Evolutionary conservation across 2,797 vertebrate genomes (phyloP), one percentile per base, ranked within the genome.

Genomic region (Chromobotia macracanthus): DNA sequence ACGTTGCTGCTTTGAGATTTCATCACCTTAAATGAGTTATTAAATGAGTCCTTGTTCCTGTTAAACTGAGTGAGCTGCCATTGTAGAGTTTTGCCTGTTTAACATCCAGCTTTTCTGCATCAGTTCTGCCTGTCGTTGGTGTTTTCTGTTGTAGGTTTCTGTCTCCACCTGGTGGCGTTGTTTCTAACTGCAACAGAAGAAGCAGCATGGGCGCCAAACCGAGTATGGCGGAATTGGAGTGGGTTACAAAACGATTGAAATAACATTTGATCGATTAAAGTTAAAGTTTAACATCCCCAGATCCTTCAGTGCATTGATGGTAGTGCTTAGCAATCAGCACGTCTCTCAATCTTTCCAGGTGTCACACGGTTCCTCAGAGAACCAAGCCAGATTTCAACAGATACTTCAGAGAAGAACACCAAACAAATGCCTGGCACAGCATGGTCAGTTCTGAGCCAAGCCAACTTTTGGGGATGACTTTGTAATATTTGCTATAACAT

Each of bases 331-430:
- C 25, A 28, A 6, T 28, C 8, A 16, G 21, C 35, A 19, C 16
- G 18, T 79, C 0, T 65, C 38, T 74, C 25, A 66, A 0, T 31
- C 31, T 31, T 3, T 31, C 81, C 87, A 84, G 80, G 82, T 64
- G 38, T 67, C 63, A n/a, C 25, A n/a, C 19, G 55, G 44, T 77
- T 58, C 7, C 55, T 56, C 74, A 53, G 13, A 63, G 9, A 11
- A 23, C 19, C n/a, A 31, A 41, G n/a, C 23, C 13, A 12, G 28
- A 41, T 23, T 41, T 61, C 28, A 28, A 5, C 68, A 77, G 18
- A 21, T 18, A n/a, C 18, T 18, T 11, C 28, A 78, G 38, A 8
- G 23, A 78, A 28, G 63, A 77, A 21, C 1, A 31, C 7, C 38
- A 16, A 38, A 10, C 66, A 63, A 68, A 63, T 68, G 64, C 70